Evolutionary conservation across 2,888 invertebrate species (phyloP).

Genomic region (Ophion obscuratus): DNA sequence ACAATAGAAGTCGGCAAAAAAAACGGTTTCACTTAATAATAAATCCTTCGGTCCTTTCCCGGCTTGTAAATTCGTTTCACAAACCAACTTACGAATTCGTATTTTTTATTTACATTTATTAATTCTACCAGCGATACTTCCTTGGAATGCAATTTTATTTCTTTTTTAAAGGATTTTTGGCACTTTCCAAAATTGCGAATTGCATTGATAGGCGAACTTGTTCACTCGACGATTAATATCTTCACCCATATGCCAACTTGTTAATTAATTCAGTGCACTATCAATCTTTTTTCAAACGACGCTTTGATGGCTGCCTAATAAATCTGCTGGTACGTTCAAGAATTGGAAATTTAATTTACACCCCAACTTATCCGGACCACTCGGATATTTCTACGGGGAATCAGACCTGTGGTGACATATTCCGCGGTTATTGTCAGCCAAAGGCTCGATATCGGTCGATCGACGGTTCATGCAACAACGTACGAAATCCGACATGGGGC

Average conservation of each 20-base stretch:
- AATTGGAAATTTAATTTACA: conserved; percentile 8
- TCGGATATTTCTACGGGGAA: conserved; percentile 15
- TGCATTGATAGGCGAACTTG: not conserved
- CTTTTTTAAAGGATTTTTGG: no score
- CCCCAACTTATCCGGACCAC: conserved; percentile 12
- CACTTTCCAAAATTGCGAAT: not conserved
- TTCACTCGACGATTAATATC: not conserved
- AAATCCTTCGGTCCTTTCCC: no score
- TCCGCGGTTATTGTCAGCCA: conserved; percentile 78
- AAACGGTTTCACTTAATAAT: no score
- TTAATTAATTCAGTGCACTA: not conserved
- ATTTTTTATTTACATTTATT: no score
- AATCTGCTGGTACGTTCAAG: not conserved
- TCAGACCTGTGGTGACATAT: conserved; percentile 59
- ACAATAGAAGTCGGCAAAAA: no score
- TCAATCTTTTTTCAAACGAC: not conserved
- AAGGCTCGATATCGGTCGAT: conserved; percentile 90
- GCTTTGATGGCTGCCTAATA: not conserved
- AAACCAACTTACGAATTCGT: no score
- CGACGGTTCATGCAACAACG: conserved; percentile 98
- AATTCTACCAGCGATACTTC: no score
- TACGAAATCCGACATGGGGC: conserved; percentile 93
- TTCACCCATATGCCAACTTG: no score
- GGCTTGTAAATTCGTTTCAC: no score
- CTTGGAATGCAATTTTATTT: no score